phyloP scores from a whole-genome alignment of 2,797 vertebrate genomes.

The Loris lydekkerianus region DNA sequence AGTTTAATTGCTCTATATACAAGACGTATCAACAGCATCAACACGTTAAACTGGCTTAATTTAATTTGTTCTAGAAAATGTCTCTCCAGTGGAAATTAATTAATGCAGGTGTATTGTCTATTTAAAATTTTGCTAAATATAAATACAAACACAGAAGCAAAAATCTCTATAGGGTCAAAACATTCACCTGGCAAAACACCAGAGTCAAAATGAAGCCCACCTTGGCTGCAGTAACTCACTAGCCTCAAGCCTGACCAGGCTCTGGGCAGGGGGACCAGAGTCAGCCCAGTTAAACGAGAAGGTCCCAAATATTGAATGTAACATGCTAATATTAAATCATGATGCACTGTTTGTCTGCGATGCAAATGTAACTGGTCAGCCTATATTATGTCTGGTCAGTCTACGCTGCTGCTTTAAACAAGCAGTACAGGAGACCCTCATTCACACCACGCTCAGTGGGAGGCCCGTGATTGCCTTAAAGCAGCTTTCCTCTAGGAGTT shows the following conservation, averaged over 20 bases:
- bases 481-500: not conserved
- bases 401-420: not conserved
- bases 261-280: not conserved
- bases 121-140: not conserved
- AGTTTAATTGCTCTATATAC: not conserved
- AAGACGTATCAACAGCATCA: not conserved
- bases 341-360: conserved; percentile 2
- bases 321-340: not conserved
- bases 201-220: not conserved
- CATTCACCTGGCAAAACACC: not conserved
- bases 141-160: not conserved
- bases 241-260: not conserved
- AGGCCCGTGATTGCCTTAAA: not conserved
- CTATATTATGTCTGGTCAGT: not conserved
- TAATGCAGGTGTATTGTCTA: not conserved
- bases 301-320: not conserved
- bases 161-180: not conserved
- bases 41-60: not conserved
- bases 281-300: not conserved
- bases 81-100: not conserved
- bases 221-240: not conserved
- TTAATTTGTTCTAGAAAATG: conserved; percentile 49
- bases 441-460: not conserved
- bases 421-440: not conserved
- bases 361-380: not conserved